phyloP scores from a whole-genome alignment of 64 coral and sea anemone species.

The Pachyseris speciosa region DNA sequence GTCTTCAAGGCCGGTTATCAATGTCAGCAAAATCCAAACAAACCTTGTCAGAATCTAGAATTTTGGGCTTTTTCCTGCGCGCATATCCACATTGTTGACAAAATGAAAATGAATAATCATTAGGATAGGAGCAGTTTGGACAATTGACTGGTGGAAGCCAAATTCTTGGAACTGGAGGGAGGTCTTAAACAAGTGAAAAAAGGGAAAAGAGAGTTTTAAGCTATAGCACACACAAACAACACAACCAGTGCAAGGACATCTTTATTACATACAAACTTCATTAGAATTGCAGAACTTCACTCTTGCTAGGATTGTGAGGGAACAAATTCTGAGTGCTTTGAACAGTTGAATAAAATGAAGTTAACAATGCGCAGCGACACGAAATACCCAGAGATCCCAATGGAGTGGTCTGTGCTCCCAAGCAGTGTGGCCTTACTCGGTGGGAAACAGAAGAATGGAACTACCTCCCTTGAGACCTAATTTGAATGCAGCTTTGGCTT shows the following conservation, averaged over 20 bases:
- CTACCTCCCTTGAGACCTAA: neutral
- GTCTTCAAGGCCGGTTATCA: neutral
- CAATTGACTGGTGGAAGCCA: constrained; percentile 21
- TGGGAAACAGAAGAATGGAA: neutral
- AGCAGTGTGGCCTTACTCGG: neutral
- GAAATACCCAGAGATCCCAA: constrained; percentile 49
- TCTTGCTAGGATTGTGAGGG: neutral
- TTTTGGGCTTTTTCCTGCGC: neutral
- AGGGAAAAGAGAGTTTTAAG: too few species aligned
- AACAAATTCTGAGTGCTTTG: neutral
- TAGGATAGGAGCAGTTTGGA: neutral
- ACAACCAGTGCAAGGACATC: too few species aligned
- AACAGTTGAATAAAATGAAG: neutral
- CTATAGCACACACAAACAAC: too few species aligned
- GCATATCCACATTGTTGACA: neutral
- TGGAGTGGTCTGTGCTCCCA: neutral
- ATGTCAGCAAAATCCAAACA: neutral
- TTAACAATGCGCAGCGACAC: neutral
- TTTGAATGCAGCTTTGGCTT: neutral
- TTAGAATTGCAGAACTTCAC: neutral
- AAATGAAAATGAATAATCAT: neutral
- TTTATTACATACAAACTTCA: too few species aligned
- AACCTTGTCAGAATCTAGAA: neutral
- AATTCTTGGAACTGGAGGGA: neutral
- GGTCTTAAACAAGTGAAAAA: neutral